A percentile compares a stretch with the other conserved stretches of the same genome.
Evolutionary conservation across 2,888 invertebrate genomes (phyloP).

Genomic region (Catocala sponsa): DNA sequence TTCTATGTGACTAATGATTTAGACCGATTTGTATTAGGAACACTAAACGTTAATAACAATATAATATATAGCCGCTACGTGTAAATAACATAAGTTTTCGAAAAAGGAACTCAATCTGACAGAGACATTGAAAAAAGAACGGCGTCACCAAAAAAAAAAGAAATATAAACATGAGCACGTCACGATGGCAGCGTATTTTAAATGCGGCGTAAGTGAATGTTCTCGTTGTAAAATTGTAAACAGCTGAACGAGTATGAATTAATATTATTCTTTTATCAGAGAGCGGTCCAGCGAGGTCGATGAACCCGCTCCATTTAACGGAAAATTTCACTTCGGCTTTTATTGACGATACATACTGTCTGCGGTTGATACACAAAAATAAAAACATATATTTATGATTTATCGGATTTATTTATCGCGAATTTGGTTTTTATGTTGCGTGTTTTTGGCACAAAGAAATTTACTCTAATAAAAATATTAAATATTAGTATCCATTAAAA

Average conservation of each 20-base stretch:
- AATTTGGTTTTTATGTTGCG: not conserved
- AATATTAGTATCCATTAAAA: too few species aligned
- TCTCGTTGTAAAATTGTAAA: slow-evolving; percentile 51
- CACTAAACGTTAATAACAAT: too few species aligned
- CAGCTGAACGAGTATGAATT: slow-evolving; percentile 64
- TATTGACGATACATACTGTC: slow-evolving; percentile 34
- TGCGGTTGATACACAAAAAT: not conserved
- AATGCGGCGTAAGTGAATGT: slow-evolving; percentile 39
- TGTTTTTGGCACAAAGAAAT: not conserved
- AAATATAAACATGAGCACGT: slow-evolving; percentile 24
- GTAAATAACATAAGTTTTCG: too few species aligned
- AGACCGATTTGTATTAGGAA: too few species aligned
- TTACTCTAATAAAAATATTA: too few species aligned
- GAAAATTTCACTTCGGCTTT: slow-evolving; percentile 57
- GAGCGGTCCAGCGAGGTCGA: slow-evolving; percentile 69
- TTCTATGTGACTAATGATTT: too few species aligned
- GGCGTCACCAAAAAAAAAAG: slow-evolving; percentile 24
- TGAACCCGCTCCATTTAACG: slow-evolving; percentile 56
- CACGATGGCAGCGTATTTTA: slow-evolving; percentile 36
- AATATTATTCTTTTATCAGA: slow-evolving; percentile 76
- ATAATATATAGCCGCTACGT: too few species aligned
- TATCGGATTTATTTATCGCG: not conserved
- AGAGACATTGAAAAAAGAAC: slow-evolving; percentile 9
- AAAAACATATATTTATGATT: slow-evolving; percentile 3
- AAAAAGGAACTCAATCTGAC: not conserved